Conservation (phyloP, 2,888 invertebrate genomes). For the Parnassius mnemosyne region DNA sequence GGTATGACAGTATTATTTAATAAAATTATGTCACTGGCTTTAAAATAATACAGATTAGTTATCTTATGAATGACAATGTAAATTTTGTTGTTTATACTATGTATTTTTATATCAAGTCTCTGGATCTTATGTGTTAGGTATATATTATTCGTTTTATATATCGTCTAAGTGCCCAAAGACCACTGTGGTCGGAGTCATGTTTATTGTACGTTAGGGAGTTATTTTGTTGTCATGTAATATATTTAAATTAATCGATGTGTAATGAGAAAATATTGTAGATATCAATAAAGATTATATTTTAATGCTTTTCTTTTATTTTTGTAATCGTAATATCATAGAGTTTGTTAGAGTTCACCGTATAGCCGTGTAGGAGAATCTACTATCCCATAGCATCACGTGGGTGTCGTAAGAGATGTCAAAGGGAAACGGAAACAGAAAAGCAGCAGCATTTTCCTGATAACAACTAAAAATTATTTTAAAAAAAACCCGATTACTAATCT, state of each 20-base stretch:
- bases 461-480: too few species aligned
- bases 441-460: too few species aligned
- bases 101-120: slow-evolving; percentile 6
- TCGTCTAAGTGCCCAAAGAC: slow-evolving; percentile 58
- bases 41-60: not conserved
- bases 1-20: slow-evolving; percentile 1
- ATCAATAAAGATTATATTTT: slow-evolving; percentile 71
- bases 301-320: not conserved
- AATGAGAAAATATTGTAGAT: slow-evolving; percentile 70
- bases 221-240: slow-evolving; percentile 68
- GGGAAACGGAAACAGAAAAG: too few species aligned
- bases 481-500: too few species aligned
- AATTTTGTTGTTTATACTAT: not conserved
- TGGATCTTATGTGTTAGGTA: slow-evolving; percentile 5
- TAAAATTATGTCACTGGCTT: slow-evolving; percentile 8
- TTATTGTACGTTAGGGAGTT: slow-evolving; percentile 59
- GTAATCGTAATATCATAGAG: too few species aligned
- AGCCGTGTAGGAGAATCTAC: too few species aligned
- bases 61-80: not conserved
- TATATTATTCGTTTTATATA: slow-evolving; percentile 34
- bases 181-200: slow-evolving; percentile 71
- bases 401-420: too few species aligned
- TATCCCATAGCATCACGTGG: too few species aligned
- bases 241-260: slow-evolving; percentile 64
- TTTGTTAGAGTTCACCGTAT: too few species aligned